phyloP scores from a whole-genome alignment of 2,113 vertebrate species.

The Pomatostomus ruficeps region DNA sequence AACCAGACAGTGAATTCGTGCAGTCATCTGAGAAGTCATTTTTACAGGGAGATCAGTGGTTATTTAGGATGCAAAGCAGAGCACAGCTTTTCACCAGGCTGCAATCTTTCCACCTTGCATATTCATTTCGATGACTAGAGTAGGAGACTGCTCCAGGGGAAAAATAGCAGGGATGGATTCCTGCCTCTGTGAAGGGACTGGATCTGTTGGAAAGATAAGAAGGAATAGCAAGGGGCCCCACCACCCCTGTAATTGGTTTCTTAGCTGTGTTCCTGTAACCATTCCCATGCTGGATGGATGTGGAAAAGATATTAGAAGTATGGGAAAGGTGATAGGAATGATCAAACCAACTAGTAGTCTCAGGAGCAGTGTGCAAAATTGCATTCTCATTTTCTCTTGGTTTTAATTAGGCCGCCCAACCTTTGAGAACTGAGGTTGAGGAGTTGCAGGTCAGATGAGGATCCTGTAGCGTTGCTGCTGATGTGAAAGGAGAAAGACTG shows the following conservation, averaged over 20 bases:
- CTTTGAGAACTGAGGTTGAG: background rate
- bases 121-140: background rate
- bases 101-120: constrained; percentile 27
- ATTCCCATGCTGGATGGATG: background rate
- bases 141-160: background rate
- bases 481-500: background rate
- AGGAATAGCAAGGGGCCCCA: background rate
- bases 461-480: background rate
- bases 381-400: background rate
- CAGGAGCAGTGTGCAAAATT: background rate
- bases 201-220: background rate
- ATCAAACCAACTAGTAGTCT: background rate
- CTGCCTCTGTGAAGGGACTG: background rate
- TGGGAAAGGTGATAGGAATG: background rate
- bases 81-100: background rate
- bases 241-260: background rate
- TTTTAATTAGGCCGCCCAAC: background rate
- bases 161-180: background rate
- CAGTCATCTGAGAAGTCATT: background rate
- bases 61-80: background rate
- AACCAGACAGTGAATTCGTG: background rate
- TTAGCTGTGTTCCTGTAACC: background rate
- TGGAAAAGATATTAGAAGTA: background rate
- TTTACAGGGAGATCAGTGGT: background rate
- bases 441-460: background rate